phyloP scores from a whole-genome alignment of 2,797 vertebrate species.

The Sebastes matsubarae region DNA sequence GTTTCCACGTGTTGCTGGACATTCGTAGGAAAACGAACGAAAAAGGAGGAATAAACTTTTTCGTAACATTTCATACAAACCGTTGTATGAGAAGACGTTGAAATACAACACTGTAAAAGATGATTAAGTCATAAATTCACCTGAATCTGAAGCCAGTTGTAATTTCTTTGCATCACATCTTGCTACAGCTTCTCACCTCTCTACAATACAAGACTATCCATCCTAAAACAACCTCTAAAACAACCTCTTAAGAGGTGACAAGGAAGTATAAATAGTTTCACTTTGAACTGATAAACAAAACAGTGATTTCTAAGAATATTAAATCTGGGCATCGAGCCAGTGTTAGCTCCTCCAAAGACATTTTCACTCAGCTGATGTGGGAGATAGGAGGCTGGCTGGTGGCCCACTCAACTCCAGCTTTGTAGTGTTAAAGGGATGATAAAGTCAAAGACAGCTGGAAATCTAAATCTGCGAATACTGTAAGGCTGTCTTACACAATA shows the following conservation, averaged over 20 bases:
- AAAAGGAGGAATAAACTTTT: too few species aligned
- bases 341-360: conserved; percentile 33
- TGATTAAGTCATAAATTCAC: not conserved
- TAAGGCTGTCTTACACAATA: not conserved
- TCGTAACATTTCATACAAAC: too few species aligned
- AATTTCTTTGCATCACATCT: not conserved
- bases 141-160: not conserved
- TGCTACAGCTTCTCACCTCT: not conserved
- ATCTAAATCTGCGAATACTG: not conserved
- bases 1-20: too few species aligned
- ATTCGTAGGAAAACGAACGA: too few species aligned
- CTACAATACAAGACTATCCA: not conserved
- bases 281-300: conserved; percentile 47
- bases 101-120: not conserved
- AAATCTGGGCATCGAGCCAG: conserved; percentile 65
- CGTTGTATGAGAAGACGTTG: too few species aligned
- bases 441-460: conserved; percentile 20
- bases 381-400: conserved; percentile 22
- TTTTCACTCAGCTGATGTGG: conserved; percentile 51
- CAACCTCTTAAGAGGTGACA: conserved; percentile 15
- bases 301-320: conserved; percentile 50
- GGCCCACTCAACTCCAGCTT: conserved; percentile 23
- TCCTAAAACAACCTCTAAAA: not conserved
- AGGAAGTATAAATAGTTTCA: conserved; percentile 44
- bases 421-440: conserved; percentile 30